A percentile compares a stretch with the other conserved stretches of the same genome.
Conservation (phyloP, 2,797 vertebrate species). For the Chelidonichthys spinosus region DNA sequence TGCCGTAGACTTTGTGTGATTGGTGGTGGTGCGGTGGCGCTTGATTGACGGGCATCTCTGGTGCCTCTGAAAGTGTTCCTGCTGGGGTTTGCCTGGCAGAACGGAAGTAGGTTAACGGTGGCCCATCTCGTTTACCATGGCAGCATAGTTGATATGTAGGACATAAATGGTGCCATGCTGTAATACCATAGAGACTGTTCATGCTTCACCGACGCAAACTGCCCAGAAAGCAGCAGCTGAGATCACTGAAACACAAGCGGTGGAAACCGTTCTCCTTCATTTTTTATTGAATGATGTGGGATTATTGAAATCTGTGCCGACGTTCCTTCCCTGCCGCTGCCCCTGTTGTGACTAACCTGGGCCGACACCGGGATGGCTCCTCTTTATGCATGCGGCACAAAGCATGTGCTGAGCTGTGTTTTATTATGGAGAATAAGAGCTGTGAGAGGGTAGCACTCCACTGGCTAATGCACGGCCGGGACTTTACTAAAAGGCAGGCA, state of each 20-base stretch:
- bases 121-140: constrained; percentile 43
- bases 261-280: constrained; percentile 21
- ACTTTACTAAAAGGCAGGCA: constrained; percentile 65
- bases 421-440: constrained; percentile 79
- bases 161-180: constrained; percentile 39
- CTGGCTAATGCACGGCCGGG: constrained; percentile 61
- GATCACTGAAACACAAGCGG: constrained; percentile 40
- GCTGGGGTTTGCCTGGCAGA: constrained; percentile 50
- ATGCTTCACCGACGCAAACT: constrained; percentile 22
- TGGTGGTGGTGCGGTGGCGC: constrained; percentile 17
- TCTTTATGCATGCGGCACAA: constrained; percentile 65
- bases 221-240: constrained; percentile 42
- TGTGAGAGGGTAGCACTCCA: constrained; percentile 57
- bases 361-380: constrained; percentile 53
- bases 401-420: constrained; percentile 76
- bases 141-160: constrained; percentile 40
- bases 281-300: constrained; percentile 34
- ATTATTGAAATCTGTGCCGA: constrained; percentile 41
- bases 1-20: constrained; percentile 39
- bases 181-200: constrained; percentile 28
- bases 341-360: constrained; percentile 57
- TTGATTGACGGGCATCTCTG: constrained; percentile 61
- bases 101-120: constrained; percentile 64
- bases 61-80: constrained; percentile 42
- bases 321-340: neutral